Conservation (phyloP, 1,140 invertebrate genomes). For the Drosophila nannoptera region DNA sequence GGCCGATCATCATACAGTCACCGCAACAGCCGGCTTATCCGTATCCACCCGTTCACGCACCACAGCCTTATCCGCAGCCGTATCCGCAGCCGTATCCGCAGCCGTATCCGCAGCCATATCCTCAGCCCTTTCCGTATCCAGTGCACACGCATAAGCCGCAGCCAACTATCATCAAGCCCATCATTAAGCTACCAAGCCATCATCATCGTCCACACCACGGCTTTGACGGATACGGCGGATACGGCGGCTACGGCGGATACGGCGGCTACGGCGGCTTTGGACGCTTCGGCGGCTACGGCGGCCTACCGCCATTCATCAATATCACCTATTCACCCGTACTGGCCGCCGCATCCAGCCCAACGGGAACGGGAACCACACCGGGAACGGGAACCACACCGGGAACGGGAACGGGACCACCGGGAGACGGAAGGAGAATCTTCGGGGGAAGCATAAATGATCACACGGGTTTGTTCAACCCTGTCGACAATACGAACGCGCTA, state of each 20-base stretch:
- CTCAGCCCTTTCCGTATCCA: not conserved
- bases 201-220: not conserved
- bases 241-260: not conserved
- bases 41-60: not conserved
- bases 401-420: no score
- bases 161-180: constrained; percentile 26
- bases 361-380: not conserved
- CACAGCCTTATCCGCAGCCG: not conserved
- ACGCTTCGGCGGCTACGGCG: not conserved
- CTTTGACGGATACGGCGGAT: not conserved
- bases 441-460: no score
- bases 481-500: not conserved
- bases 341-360: not conserved
- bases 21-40: constrained; percentile 5
- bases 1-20: constrained; percentile 14
- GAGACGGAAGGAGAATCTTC: no score
- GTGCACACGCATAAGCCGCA: constrained; percentile 1
- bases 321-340: constrained; percentile 34
- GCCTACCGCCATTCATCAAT: constrained; percentile 21
- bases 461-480: not conserved
- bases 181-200: not conserved
- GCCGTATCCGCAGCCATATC: constrained; percentile 8
- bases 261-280: not conserved
- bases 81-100: constrained; percentile 5
- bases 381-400: not conserved